A percentile compares a stretch with the other conserved stretches of the same genome.
phyloP scores from a whole-genome alignment of 2,888 invertebrate species.

The Cybosia mesomella region DNA sequence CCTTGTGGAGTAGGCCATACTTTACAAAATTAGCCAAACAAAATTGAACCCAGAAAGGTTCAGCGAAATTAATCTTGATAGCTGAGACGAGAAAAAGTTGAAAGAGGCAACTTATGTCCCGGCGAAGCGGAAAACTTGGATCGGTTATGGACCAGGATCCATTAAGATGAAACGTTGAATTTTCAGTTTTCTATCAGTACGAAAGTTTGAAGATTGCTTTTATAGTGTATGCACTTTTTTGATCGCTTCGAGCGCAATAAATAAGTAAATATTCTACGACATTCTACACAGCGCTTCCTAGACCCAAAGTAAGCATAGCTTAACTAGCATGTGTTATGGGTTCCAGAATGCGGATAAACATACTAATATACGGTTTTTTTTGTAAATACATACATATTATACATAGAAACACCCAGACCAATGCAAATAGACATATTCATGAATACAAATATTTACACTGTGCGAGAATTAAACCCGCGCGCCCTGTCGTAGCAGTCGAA shows the following conservation, averaged over 20 bases:
- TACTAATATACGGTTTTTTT: too few relatives aligned
- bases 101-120: conserved; percentile 38
- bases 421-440: too few relatives aligned
- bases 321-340: too few relatives aligned
- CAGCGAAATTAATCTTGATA: conserved; percentile 42
- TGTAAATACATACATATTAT: too few relatives aligned
- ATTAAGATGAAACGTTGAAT: conserved; percentile 45
- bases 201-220: conserved; percentile 36
- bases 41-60: conserved; percentile 15
- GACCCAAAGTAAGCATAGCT: too few relatives aligned
- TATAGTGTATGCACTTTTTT: conserved; percentile 39
- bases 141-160: conserved; percentile 46
- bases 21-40: conserved; percentile 14
- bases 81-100: conserved; percentile 40
- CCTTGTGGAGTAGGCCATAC: conserved; percentile 2
- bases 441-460: too few relatives aligned
- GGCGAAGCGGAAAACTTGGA: conserved; percentile 46
- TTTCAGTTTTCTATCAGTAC: conserved; percentile 47
- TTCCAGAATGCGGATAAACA: too few relatives aligned
- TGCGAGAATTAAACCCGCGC: too few relatives aligned
- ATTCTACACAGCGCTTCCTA: too few relatives aligned
- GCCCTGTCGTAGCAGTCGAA: too few relatives aligned
- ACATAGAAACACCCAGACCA: too few relatives aligned
- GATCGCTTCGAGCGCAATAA: conserved; percentile 15
- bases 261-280: too few relatives aligned